Conservation (phyloP, 64 coral and sea anemone genomes). For the Cladopsammia gracilis region DNA sequence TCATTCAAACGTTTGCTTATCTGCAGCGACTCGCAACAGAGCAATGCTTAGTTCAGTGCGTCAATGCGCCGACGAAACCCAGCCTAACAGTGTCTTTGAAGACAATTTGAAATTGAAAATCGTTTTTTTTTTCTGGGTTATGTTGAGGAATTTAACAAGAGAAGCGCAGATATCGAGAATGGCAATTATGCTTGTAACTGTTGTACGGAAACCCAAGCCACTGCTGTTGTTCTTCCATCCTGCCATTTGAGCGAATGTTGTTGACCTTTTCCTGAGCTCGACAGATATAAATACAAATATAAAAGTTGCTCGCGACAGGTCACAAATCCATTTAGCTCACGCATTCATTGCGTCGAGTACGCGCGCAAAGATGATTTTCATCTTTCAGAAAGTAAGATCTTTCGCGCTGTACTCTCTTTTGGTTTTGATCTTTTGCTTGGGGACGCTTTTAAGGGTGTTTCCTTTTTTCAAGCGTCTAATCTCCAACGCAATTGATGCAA, state of each 20-base stretch:
- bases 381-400: constrained; percentile 29
- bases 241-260: constrained; percentile 31
- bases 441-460: constrained; percentile 32
- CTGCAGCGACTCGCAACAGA: not conserved
- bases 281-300: constrained; percentile 47
- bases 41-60: not conserved
- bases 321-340: constrained; percentile 33
- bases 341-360: constrained; percentile 6
- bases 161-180: not conserved
- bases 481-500: constrained; percentile 38
- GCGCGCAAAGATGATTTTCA: constrained; percentile 9
- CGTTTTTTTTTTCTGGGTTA: not conserved
- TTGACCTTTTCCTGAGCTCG: constrained; percentile 49
- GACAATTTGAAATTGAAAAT: not conserved
- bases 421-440: constrained; percentile 21
- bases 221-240: constrained; percentile 18
- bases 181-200: not conserved
- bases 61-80: not conserved
- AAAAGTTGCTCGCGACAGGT: not conserved
- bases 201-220: constrained; percentile 15
- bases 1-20: not conserved
- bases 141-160: not conserved
- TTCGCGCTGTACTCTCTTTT: constrained; percentile 25
- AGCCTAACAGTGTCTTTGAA: not conserved
- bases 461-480: constrained; percentile 54